A percentile compares a stretch with the other conserved stretches of the same genome.
Conservation (phyloP, 2,888 invertebrate genomes). For the Empis stercorea region DNA sequence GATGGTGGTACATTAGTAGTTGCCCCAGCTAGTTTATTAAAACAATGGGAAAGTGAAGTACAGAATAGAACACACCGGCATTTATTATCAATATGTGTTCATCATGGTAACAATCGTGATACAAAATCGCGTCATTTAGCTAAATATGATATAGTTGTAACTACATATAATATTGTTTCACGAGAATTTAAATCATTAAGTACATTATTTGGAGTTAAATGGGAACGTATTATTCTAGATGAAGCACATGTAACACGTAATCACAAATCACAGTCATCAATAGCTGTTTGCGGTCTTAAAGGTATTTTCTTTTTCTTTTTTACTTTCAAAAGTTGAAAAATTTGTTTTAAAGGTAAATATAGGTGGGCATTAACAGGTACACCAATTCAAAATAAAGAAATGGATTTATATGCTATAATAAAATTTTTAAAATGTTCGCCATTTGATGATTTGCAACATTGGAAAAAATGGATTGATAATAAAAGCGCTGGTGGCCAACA, state of each 20-base stretch:
- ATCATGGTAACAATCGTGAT: constrained; percentile 72
- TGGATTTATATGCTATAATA: constrained; percentile 65
- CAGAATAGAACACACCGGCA: constrained; percentile 46
- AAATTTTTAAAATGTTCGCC: constrained; percentile 79
- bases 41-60: constrained; percentile 83
- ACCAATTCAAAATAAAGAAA: constrained; percentile 87
- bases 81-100: constrained; percentile 49
- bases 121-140: constrained; percentile 48
- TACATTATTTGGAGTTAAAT: constrained; percentile 54
- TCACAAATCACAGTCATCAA: constrained; percentile 61
- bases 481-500: constrained; percentile 65
- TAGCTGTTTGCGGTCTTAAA: constrained; percentile 47
- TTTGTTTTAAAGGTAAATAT: constrained; percentile 26
- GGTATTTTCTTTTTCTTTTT: too few relatives aligned
- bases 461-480: constrained; percentile 88
- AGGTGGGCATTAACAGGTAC: constrained; percentile 89
- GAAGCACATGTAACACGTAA: constrained; percentile 91
- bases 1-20: constrained; percentile 73
- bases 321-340: too few relatives aligned
- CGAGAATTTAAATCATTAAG: constrained; percentile 47
- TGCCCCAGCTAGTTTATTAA: constrained; percentile 80
- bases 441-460: constrained; percentile 75
- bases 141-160: constrained; percentile 68
- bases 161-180: constrained; percentile 69
- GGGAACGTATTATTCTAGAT: constrained; percentile 81